phyloP scores from a whole-genome alignment of 2,888 invertebrate genomes.

The Schizotus pectinicornis region DNA sequence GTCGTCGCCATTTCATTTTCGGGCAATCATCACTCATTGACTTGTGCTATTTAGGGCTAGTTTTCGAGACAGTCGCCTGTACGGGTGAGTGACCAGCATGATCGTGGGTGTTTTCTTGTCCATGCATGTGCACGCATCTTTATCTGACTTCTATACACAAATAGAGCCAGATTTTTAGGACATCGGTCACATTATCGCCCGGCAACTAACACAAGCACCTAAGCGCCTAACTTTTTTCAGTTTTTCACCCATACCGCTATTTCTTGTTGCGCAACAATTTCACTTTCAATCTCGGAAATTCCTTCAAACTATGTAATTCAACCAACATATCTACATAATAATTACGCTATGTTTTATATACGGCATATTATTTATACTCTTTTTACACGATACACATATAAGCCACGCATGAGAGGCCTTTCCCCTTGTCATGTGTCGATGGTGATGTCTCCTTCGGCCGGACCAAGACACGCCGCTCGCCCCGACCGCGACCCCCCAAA shows the following conservation, averaged over 20 bases:
- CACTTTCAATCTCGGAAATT: conserved; percentile 40
- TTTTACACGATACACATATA: conserved; percentile 25
- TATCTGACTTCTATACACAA: conserved; percentile 45
- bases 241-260: conserved; percentile 33
- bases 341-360: conserved; percentile 7
- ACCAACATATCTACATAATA: conserved; percentile 28
- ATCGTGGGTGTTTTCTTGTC: conserved; percentile 26
- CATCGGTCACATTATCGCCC: too few species aligned
- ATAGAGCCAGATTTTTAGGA: conserved; percentile 38
- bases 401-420: conserved; percentile 19
- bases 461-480: background rate
- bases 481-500: conserved; percentile 10
- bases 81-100: conserved; percentile 68
- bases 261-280: conserved; percentile 34
- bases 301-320: conserved; percentile 32
- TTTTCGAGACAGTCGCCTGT: conserved; percentile 89
- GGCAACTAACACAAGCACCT: background rate
- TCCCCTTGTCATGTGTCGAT: conserved; percentile 23
- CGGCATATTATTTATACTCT: conserved; percentile 6
- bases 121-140: conserved; percentile 35
- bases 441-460: conserved; percentile 7
- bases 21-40: background rate
- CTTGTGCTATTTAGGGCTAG: conserved; percentile 70
- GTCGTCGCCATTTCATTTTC: background rate
- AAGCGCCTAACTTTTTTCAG: background rate